These are phyloP conservation scores for Tipula helvola DNA, from an alignment of 2,888 invertebrate species.

Conservation along the genomic window DNA sequence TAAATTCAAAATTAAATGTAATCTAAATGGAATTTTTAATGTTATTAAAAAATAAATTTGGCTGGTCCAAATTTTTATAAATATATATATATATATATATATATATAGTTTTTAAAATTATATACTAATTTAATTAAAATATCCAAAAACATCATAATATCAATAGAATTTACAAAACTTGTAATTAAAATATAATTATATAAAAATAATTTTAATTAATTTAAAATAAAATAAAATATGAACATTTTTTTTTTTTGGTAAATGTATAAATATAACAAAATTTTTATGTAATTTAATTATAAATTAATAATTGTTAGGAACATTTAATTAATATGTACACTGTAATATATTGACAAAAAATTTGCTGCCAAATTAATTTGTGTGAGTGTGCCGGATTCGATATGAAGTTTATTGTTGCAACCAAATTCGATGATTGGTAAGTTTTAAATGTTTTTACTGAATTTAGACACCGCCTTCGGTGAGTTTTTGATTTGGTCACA, in stretches of 20 bases:
- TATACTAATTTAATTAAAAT: not conserved
- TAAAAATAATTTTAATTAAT: not conserved
- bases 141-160: not conserved
- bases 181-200: not conserved
- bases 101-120: not conserved
- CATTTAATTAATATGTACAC: not conserved
- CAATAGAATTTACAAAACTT: not conserved
- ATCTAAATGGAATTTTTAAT: constrained; percentile 4
- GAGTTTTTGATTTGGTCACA: too few relatives aligned
- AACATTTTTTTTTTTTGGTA: not conserved
- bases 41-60: not conserved
- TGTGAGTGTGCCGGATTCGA: not conserved
- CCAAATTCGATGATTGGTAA: too few relatives aligned
- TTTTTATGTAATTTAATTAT: not conserved
- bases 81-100: not conserved
- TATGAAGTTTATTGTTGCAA: not conserved
- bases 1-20: not conserved
- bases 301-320: not conserved
- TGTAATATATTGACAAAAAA: not conserved
- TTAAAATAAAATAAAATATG: not conserved
- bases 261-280: not conserved
- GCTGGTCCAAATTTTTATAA: not conserved
- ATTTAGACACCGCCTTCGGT: too few relatives aligned
- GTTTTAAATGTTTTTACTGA: too few relatives aligned
- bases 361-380: not conserved